phyloP scores from a whole-genome alignment of 2,113 vertebrate genomes.

The Syngnathus scovelli region DNA sequence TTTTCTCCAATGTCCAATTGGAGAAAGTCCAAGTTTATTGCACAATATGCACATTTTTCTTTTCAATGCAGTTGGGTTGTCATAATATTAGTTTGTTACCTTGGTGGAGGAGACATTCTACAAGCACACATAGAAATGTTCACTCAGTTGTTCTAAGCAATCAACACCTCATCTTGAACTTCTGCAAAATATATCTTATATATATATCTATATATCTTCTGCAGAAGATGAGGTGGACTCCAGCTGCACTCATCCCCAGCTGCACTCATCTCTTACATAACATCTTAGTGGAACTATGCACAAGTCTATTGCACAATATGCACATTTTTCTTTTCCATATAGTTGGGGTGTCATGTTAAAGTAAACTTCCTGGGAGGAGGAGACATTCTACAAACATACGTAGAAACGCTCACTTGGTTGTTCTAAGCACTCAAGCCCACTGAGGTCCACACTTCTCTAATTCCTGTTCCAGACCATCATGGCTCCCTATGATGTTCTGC shows the following conservation, averaged over 20 bases:
- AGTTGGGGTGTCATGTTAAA: background rate
- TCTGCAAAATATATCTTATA: too few species aligned
- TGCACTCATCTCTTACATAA: too few species aligned
- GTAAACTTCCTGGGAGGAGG: conserved; percentile 10
- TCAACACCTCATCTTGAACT: too few species aligned
- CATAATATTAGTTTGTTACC: background rate
- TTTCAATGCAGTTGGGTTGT: too few species aligned
- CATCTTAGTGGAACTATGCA: too few species aligned
- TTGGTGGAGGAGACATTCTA: conserved; percentile 27
- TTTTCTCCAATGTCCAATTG: background rate
- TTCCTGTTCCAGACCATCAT: conserved; percentile 23
- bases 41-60: background rate
- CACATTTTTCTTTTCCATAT: background rate
- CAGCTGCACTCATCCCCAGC: too few species aligned
- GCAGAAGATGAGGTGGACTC: too few species aligned
- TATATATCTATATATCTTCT: too few species aligned
- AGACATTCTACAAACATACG: conserved; percentile 14
- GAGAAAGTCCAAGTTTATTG: background rate
- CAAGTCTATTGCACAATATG: background rate
- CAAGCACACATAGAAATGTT: background rate
- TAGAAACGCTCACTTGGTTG: background rate
- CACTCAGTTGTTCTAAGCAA: background rate
- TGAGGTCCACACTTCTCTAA: background rate
- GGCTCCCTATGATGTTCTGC: conserved; percentile 19
- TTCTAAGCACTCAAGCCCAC: background rate